A percentile compares a stretch with the other conserved stretches of the same genome.
Evolutionary conservation across 2,888 invertebrate species (phyloP).

Genomic region (Sesia bembeciformis): DNA sequence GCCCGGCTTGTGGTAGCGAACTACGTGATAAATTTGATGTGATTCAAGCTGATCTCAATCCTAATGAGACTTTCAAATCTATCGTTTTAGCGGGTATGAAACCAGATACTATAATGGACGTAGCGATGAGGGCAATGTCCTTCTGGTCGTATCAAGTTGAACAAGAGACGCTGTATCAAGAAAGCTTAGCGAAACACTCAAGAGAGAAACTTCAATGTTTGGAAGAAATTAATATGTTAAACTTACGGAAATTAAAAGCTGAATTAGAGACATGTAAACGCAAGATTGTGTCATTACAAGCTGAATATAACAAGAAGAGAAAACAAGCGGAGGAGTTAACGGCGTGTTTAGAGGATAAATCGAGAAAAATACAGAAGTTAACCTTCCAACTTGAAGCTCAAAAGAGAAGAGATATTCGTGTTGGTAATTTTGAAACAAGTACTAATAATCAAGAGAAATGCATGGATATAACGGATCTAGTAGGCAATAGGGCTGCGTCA

Average conservation of each 20-base stretch:
- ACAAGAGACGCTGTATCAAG: slow-evolving; percentile 66
- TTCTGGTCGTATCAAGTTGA: slow-evolving; percentile 72
- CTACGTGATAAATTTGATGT: slow-evolving; percentile 68
- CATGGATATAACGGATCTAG: slow-evolving; percentile 58
- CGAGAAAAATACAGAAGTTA: slow-evolving; percentile 61
- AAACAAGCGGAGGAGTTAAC: slow-evolving; percentile 60
- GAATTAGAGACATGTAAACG: slow-evolving; percentile 63
- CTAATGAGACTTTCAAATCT: slow-evolving; percentile 67
- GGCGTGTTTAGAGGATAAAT: slow-evolving; percentile 55
- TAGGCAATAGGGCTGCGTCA: slow-evolving; percentile 42
- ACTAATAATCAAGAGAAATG: slow-evolving; percentile 39
- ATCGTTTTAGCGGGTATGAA: slow-evolving; percentile 69
- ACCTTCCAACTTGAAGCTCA: slow-evolving; percentile 58
- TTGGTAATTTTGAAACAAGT: slow-evolving; percentile 32
- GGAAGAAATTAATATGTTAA: slow-evolving; percentile 59
- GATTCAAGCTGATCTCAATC: slow-evolving; percentile 66
- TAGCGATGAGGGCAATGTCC: slow-evolving; percentile 71
- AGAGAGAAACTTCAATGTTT: slow-evolving; percentile 59
- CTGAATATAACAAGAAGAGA: slow-evolving; percentile 55
- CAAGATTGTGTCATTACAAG: slow-evolving; percentile 52
- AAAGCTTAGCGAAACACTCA: slow-evolving; percentile 58
- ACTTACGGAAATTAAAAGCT: slow-evolving; percentile 59
- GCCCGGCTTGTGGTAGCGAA: slow-evolving; percentile 67
- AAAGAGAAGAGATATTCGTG: slow-evolving; percentile 51
- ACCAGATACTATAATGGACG: slow-evolving; percentile 70